phyloP scores from a whole-genome alignment of 2,888 invertebrate species.

The Vannuccia rotundouncinata region DNA sequence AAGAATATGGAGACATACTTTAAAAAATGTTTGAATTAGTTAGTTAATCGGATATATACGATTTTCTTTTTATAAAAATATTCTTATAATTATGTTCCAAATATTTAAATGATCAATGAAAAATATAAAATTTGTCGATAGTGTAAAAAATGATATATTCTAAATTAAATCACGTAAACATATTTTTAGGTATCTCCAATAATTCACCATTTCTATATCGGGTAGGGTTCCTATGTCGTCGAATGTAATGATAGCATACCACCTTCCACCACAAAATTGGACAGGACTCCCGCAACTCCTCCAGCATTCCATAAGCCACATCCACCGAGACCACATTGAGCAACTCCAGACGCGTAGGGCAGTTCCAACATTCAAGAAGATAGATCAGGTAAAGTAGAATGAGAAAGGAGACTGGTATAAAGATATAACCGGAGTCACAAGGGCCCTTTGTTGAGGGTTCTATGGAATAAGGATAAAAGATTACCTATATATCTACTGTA shows the following conservation, averaged over 20 bases:
- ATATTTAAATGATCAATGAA: too few relatives aligned
- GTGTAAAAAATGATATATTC: too few relatives aligned
- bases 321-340: not conserved
- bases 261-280: conserved; percentile 82
- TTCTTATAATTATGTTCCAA: too few relatives aligned
- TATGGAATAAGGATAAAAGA: too few relatives aligned
- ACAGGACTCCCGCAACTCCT: conserved; percentile 65
- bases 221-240: conserved; percentile 68
- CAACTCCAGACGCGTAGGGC: conserved; percentile 53
- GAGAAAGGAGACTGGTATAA: conserved; percentile 73
- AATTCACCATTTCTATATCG: conserved; percentile 43
- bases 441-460: conserved; percentile 65
- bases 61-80: too few relatives aligned
- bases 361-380: conserved; percentile 75
- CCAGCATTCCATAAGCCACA: conserved; percentile 56
- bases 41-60: too few relatives aligned
- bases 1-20: too few relatives aligned
- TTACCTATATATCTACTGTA: too few relatives aligned
- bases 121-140: too few relatives aligned
- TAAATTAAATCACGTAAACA: too few relatives aligned
- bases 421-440: conserved; percentile 74
- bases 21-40: too few relatives aligned
- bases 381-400: conserved; percentile 72
- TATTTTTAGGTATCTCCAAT: too few relatives aligned
- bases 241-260: conserved; percentile 73